phyloP scores from a whole-genome alignment of 1,140 invertebrate genomes.

The Aphelenchoides fujianensis region DNA sequence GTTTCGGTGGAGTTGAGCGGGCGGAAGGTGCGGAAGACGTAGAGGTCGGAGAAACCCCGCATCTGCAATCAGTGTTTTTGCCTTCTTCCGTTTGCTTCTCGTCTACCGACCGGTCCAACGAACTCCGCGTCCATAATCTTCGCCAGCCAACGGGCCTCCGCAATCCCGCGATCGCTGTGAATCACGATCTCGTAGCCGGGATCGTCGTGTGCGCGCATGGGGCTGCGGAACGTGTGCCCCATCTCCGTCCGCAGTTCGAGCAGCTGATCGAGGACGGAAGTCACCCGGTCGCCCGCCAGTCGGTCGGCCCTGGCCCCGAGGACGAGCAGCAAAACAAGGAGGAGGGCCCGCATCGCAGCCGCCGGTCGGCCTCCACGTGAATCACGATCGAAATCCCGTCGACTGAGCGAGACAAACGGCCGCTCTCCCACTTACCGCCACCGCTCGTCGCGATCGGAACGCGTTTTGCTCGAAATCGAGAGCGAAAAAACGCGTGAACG shows the following conservation, averaged over 20 bases:
- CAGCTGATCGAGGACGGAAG: not conserved
- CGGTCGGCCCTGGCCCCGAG: not conserved
- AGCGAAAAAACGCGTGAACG: no score
- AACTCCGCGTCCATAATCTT: constrained; percentile 4
- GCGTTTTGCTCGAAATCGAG: no score
- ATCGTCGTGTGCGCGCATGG: not conserved
- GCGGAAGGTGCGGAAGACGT: constrained; percentile 5
- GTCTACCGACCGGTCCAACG: constrained; percentile 6
- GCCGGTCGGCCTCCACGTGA: no score
- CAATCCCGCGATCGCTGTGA: constrained; percentile 20
- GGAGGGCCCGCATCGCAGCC: no score
- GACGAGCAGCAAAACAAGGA: not conserved
- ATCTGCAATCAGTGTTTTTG: constrained; percentile 1
- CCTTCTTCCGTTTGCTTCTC: not conserved
- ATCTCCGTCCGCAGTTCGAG: constrained; percentile 5
- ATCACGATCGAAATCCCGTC: no score
- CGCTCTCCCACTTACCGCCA: no score
- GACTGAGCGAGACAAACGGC: no score
- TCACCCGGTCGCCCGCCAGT: not conserved
- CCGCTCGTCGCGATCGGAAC: no score
- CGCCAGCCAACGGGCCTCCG: constrained; percentile 20
- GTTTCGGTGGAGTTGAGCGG: not conserved
- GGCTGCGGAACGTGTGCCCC: not conserved
- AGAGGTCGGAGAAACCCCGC: constrained; percentile 17
- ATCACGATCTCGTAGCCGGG: not conserved